These are phyloP conservation scores for Varanus salvator DNA, from an alignment of 2,113 vertebrate species.

Conservation along the genomic window DNA sequence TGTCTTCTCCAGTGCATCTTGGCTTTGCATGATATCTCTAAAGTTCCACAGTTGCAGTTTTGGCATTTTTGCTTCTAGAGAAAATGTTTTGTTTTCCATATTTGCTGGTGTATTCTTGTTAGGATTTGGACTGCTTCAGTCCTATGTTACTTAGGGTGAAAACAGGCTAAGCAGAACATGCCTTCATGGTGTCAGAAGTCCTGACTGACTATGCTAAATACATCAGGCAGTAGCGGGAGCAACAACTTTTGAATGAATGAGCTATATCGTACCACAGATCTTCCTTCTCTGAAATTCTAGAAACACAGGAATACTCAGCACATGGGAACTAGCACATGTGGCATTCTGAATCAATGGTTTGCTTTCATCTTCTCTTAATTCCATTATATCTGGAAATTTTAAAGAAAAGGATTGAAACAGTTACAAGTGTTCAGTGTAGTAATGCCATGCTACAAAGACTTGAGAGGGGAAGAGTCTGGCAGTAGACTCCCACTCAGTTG, in stretches of 20 bases:
- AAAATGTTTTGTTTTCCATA: no score
- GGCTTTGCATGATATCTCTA: no score
- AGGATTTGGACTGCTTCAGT: no score
- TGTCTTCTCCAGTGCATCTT: no score
- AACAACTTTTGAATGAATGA: neutral
- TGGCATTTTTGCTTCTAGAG: no score
- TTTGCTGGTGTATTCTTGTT: no score
- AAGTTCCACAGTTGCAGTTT: no score
- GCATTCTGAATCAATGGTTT: slow-evolving; percentile 21
- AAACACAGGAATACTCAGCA: neutral
- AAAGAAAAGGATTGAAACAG: slow-evolving; percentile 22
- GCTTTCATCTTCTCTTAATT: neutral
- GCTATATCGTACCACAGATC: neutral
- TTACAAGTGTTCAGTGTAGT: slow-evolving; percentile 26
- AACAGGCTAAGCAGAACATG: neutral
- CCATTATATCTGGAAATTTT: slow-evolving; percentile 37
- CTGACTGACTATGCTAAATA: neutral
- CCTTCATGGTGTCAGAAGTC: neutral
- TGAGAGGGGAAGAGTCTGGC: neutral
- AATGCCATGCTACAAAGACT: slow-evolving; percentile 17
- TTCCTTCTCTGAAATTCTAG: neutral
- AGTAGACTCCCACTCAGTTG: neutral
- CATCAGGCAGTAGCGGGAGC: neutral
- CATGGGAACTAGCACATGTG: neutral
- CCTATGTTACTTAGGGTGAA: neutral